These are phyloP conservation scores for Pituophis catenifer DNA, from an alignment of 2,113 vertebrate genomes.

Conservation along the genomic window DNA sequence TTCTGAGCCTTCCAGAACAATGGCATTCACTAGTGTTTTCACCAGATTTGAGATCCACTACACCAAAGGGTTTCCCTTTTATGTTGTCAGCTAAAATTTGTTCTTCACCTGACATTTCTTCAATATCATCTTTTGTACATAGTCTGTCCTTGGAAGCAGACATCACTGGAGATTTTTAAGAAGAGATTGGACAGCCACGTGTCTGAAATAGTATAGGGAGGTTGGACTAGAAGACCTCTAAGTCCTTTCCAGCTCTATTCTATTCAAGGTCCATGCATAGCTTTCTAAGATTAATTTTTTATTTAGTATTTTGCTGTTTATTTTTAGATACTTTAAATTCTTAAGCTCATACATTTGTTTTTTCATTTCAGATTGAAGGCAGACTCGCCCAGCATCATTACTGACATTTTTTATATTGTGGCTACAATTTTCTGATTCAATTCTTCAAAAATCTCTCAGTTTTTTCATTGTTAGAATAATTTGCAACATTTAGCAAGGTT, in stretches of 20 bases:
- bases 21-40: background rate
- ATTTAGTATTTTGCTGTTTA: background rate
- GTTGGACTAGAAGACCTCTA: background rate
- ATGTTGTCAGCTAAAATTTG: background rate
- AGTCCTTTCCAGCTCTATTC: no score
- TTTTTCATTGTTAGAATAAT: background rate
- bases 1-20: background rate
- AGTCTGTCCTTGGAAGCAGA: background rate
- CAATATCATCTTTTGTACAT: background rate
- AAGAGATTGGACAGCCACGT: background rate
- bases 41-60: no score
- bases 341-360: background rate
- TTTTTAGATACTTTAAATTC: background rate
- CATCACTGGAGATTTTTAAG: background rate
- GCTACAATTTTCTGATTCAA: background rate
- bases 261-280: background rate
- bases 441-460: background rate
- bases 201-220: background rate
- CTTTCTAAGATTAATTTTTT: background rate
- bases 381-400: background rate
- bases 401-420: background rate
- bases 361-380: background rate
- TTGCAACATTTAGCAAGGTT: background rate
- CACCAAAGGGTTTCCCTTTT: background rate
- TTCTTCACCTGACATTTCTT: background rate